Evolutionary conservation across 2,113 vertebrate genomes (phyloP).

Genomic region (Pelecanoides urinatrix): DNA sequence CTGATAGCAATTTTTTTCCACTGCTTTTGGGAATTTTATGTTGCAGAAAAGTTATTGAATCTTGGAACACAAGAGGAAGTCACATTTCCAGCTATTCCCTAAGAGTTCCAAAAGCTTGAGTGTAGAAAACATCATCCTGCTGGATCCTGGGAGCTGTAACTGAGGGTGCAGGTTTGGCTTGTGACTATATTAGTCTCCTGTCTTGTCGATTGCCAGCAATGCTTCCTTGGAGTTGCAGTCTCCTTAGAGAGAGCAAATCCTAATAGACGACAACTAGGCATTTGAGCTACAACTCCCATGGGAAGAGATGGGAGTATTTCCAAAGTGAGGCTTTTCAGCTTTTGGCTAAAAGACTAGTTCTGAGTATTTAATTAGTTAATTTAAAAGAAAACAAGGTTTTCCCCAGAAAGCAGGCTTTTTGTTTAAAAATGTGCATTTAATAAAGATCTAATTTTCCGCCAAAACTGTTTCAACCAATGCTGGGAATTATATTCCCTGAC

Average conservation of each 20-base stretch:
- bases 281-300: neutral
- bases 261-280: neutral
- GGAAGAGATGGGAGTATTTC: neutral
- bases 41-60: neutral
- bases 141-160: neutral
- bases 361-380: conserved; percentile 48
- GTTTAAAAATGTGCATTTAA: conserved; percentile 58
- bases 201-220: neutral
- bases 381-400: conserved; percentile 54
- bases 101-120: neutral
- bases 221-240: neutral
- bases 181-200: neutral
- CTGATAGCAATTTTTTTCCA: neutral
- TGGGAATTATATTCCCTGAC: conserved; percentile 43
- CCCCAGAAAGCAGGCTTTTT: conserved; percentile 29
- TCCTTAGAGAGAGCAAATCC: neutral
- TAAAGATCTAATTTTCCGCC: conserved; percentile 51
- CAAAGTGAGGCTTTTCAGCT: neutral
- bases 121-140: neutral
- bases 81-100: neutral
- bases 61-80: neutral
- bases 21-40: neutral
- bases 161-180: neutral
- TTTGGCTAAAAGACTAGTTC: neutral
- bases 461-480: conserved; percentile 40